These are phyloP conservation scores for Oryctes rhinoceros DNA, from an alignment of 1,140 invertebrate genomes.

Conservation along the genomic window DNA sequence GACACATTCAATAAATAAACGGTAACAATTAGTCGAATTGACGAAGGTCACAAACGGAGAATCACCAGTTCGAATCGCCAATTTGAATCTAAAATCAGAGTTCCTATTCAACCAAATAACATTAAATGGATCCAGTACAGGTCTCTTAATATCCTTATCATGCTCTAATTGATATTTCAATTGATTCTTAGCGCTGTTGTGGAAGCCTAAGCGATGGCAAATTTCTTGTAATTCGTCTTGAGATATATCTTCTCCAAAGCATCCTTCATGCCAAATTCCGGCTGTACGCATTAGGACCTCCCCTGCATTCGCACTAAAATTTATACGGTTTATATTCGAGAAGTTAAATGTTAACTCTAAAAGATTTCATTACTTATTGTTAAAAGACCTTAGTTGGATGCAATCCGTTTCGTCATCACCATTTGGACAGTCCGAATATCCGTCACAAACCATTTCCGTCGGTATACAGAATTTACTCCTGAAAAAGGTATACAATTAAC, in stretches of 20 bases:
- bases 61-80: slow-evolving; percentile 19
- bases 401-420: slow-evolving; percentile 74
- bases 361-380: slow-evolving; percentile 44
- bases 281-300: slow-evolving; percentile 65
- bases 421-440: slow-evolving; percentile 71
- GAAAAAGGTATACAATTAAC: not conserved
- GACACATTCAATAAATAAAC: slow-evolving; percentile 49
- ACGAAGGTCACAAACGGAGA: not conserved
- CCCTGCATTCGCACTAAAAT: slow-evolving; percentile 62
- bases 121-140: slow-evolving; percentile 51
- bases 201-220: slow-evolving; percentile 61
- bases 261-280: slow-evolving; percentile 70
- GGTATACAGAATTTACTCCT: slow-evolving; percentile 65
- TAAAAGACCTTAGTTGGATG: slow-evolving; percentile 50
- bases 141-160: not conserved
- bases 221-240: slow-evolving; percentile 59
- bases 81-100: slow-evolving; percentile 37
- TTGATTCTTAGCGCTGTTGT: slow-evolving; percentile 44
- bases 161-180: not conserved
- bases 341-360: not conserved
- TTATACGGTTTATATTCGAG: slow-evolving; percentile 18
- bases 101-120: slow-evolving; percentile 52
- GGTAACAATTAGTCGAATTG: slow-evolving; percentile 6
- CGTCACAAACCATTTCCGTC: slow-evolving; percentile 77
- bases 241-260: slow-evolving; percentile 61